Evolutionary conservation across 2,888 invertebrate species (phyloP), one percentile per base, ranked within the genome.

Genomic region (Coelogynopora nodosa): DNA sequence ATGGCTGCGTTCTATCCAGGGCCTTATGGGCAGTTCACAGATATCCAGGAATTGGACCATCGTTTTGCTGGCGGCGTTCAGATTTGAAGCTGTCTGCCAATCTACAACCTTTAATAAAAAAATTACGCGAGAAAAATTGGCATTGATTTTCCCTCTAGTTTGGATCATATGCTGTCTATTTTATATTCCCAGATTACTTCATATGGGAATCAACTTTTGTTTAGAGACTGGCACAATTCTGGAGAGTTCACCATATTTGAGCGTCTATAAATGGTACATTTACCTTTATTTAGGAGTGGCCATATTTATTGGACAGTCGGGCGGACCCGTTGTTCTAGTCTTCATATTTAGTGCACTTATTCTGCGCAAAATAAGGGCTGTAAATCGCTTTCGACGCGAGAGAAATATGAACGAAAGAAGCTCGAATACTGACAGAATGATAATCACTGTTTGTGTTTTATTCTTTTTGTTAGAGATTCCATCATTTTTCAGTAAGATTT

Each of bases 71-170:
- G 31, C 84, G 0, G 67, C 84, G 27, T 84, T 84, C 10, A 30
- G 84, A n/a, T 84, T 84, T 13, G 84, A 84, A 30, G 84, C 84
- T 5, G 84, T 84, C 30, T 84, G 84, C 31, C 84, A 31, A 0
- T 23, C 84, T 0, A 84, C 74, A 26, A 26, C 74, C 2, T 10
- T 74, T 26, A 13, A 26, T 5, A 74, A 74, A 26, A 13, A 13
- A 10, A 74, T 74, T 23, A 74, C 74, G 2, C 74, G 74, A 13
- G 10, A 74, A 23, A 74, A 23, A 23, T 26, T 74, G 10, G 5
- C 23, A 23, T 74, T 2, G 23, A 23, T 74, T 2, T 74, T 74
- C 27, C 74, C 74, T 13, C 74, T 74, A 23, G 74, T 74, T 23
- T 74, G 74, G 74, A 74, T 23, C 5, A 13, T 74, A 23, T 74